Evolutionary conservation across 2,888 invertebrate genomes (phyloP).

Genomic region (Lissocephala sabroskyi): DNA sequence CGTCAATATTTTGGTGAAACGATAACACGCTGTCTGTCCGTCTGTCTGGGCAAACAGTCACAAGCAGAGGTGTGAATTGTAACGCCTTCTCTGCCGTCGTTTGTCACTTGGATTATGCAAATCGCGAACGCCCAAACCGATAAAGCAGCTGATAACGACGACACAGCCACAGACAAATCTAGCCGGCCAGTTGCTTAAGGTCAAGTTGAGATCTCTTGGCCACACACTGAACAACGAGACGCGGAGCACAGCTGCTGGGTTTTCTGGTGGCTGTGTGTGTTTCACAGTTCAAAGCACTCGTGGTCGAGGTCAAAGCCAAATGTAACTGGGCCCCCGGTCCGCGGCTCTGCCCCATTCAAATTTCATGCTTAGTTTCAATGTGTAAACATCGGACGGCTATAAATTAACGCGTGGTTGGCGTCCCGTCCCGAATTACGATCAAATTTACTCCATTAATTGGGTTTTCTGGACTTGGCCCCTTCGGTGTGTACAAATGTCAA

Average conservation of each 20-base stretch:
- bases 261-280: conserved; percentile 11
- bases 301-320: conserved; percentile 47
- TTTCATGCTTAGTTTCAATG: background rate
- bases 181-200: background rate
- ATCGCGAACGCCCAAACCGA: background rate
- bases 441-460: conserved; percentile 2
- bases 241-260: background rate
- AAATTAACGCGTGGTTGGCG: background rate
- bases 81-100: background rate
- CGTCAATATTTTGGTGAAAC: no score
- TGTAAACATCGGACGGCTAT: conserved; percentile 2
- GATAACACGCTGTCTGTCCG: no score
- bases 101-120: conserved; percentile 3
- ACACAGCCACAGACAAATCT: background rate
- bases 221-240: background rate
- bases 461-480: no score
- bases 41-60: no score
- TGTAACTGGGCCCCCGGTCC: background rate
- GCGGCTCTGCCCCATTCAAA: background rate
- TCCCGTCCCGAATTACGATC: conserved; percentile 3
- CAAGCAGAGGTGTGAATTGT: background rate
- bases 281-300: conserved; percentile 52
- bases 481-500: no score
- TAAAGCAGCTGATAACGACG: background rate
- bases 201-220: background rate